Base-by-base conservation (phyloP, 2,888 invertebrate species). In the Omphaloscelis lunosa region DNA sequence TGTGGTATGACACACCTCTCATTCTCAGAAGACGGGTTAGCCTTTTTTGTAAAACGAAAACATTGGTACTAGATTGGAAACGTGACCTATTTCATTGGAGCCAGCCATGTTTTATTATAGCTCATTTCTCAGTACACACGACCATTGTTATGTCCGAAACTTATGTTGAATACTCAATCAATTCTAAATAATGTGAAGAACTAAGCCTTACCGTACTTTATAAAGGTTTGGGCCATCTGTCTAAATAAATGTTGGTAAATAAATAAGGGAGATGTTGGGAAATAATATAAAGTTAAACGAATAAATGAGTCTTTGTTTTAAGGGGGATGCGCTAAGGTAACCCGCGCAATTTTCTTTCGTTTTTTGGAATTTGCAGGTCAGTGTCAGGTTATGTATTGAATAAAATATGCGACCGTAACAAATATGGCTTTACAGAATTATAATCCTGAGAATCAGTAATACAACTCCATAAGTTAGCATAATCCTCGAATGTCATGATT, bases 1-100 rank as follows among this genome's bases (percentile, higher is more conserved):
- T n/a, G n/a, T n/a, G n/a, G n/a, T n/a, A n/a, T n/a, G n/a, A n/a
- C n/a, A n/a, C n/a, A n/a, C n/a, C n/a, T n/a, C n/a, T n/a, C n/a
- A n/a, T n/a, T n/a, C n/a, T n/a, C n/a, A n/a, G n/a, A n/a, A n/a
- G n/a, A n/a, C n/a, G n/a, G n/a, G n/a, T n/a, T n/a, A n/a, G n/a
- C 76, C 76, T 89, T 88, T 88, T 88, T 85, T 79, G 82, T 83
- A 65, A 83, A 85, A 77, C 77, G 80, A 80, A 85, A 84, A 84
- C 80, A 80, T 81, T 79, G 84, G 72, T 74, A 72, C 83, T 88
- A 87, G 85, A 88, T 87, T 86, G 88, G 76, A 89, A 89, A 89
- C 88, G 88, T 85, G 89, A 85, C 87, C 84, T 87, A 82, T 86
- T 86, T 88, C 80, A 83, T 73, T 83, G 81, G 69, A 80, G 70